Evolutionary conservation across 1,140 invertebrate species (phyloP).

Genomic region (Cyphomyrmex costatus): DNA sequence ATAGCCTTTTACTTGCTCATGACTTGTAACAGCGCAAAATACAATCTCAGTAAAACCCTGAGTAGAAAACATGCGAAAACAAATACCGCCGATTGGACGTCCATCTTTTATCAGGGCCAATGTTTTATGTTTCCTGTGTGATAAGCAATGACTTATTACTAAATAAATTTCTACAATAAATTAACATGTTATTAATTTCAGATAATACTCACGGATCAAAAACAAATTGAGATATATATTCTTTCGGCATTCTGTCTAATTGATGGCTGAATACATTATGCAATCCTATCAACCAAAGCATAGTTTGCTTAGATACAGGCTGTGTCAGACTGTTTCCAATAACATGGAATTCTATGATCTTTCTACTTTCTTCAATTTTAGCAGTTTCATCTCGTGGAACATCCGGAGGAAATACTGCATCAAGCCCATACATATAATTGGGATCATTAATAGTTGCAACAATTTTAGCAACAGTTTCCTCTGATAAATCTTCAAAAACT

Average conservation of each 20-base stretch:
- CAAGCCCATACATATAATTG: conserved; percentile 93
- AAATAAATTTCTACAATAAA: conserved; percentile 26
- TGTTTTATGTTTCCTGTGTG: conserved; percentile 96
- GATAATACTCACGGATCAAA: conserved; percentile 95
- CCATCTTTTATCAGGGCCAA: conserved; percentile 96
- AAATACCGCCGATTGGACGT: conserved; percentile 98
- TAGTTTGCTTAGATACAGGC: conserved; percentile 95
- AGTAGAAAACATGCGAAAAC: conserved; percentile 98
- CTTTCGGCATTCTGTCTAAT: conserved; percentile 98
- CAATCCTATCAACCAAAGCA: conserved; percentile 97
- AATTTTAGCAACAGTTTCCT: conserved; percentile 92
- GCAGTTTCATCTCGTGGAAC: conserved; percentile 96
- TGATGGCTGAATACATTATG: conserved; percentile 99
- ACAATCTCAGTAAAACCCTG: conserved; percentile 99
- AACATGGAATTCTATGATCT: conserved; percentile 97
- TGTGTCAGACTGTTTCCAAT: conserved; percentile 97
- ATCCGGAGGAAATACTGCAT: conserved; percentile 94
- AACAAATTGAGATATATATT: conserved; percentile 98
- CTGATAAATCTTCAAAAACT: conserved; percentile 88
- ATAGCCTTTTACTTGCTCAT: conserved; percentile 99
- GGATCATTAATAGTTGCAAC: conserved; percentile 92
- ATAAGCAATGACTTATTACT: conserved; percentile 43
- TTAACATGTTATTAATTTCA: not conserved
- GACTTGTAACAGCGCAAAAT: conserved; percentile 98
- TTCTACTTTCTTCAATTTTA: conserved; percentile 95